Conservation (phyloP, 2,113 vertebrate species). For the Amia ocellicauda region DNA sequence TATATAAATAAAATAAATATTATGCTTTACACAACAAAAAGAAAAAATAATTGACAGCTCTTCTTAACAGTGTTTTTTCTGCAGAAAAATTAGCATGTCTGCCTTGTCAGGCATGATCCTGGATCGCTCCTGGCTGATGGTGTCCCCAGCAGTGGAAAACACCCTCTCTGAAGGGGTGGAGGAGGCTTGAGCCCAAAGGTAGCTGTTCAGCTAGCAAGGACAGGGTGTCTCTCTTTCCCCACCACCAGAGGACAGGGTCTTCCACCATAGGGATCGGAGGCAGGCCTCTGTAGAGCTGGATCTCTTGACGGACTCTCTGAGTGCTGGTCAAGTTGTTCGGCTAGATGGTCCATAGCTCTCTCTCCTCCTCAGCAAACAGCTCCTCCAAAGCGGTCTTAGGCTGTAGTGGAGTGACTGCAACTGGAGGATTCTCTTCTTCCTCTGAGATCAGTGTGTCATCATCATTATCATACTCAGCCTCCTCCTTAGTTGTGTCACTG, state of each 20-base stretch:
- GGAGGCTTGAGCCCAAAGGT: not conserved
- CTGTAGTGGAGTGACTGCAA: not conserved
- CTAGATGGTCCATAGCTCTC: not conserved
- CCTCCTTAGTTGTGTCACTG: too few relatives aligned
- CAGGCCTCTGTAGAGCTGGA: slow-evolving; percentile 4
- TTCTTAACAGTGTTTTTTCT: too few relatives aligned
- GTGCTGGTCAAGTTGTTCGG: not conserved
- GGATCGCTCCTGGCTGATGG: too few relatives aligned
- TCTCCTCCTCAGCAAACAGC: slow-evolving; percentile 11
- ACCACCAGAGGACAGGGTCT: not conserved
- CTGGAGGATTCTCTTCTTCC: slow-evolving; percentile 1
- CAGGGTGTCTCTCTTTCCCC: not conserved
- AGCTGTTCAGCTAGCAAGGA: not conserved
- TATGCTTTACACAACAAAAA: too few relatives aligned
- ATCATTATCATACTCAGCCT: too few relatives aligned
- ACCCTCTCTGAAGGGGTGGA: too few relatives aligned
- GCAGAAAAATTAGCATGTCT: too few relatives aligned
- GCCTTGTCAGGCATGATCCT: too few relatives aligned
- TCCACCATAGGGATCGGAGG: not conserved
- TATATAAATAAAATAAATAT: too few relatives aligned
- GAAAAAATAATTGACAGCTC: too few relatives aligned
- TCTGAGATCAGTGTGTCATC: not conserved
- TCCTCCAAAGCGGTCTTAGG: slow-evolving; percentile 9
- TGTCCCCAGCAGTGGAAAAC: too few relatives aligned
- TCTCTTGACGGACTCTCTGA: not conserved